Base-by-base conservation (phyloP, 1,140 invertebrate species). In the Trachymyrmex septentrionalis region DNA sequence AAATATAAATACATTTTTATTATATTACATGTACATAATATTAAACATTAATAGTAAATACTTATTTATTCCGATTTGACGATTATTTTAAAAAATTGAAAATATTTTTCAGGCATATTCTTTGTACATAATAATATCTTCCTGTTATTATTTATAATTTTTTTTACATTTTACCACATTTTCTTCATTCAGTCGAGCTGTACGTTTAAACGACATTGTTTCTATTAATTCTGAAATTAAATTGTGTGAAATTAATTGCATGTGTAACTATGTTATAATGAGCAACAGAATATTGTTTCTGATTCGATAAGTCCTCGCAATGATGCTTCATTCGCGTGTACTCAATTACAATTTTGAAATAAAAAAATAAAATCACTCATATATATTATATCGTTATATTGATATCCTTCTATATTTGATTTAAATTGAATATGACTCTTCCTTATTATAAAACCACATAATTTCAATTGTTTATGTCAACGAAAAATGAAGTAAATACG, bases 91-190 rank as follows among this genome's bases (percentile, higher is more conserved):
- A 71, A 92, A 88, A 88, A 90, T 90, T 93, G 91, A 92, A 92
- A 90, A 91, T 90, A 87, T 86, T 66, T 92, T 85, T 76, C 19
- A 12, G 12, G 24, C 87, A 89, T 91, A 50, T 91, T 90, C 86
- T 72, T 78, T 63, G 38, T 86, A 73, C 55, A 85, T 78, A 90
- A 91, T 88, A 87, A 76, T 87, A 81, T 80, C 34, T 85, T 71
- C 85, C 76, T 87, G 75, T 91, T 44, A 7, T 84, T 94, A 94
- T 94, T 92, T 94, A 94, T 93, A 94, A 90, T 89, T 91, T 87
- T 94, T 93, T 93, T 90, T 93, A 94, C 91, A 89, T 61, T 9
- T 80, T 85, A 2, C 48, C 21, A 30, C 7, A 7, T 59, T 82
- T 44, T 10, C n/a, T 48, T 48, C 9, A 59, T 44, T 72, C 30